A percentile compares a stretch with the other conserved stretches of the same genome.
These are phyloP conservation scores for Hemiscyllium ocellatum DNA, from an alignment of 2,113 vertebrate genomes.

Conservation along the genomic window DNA sequence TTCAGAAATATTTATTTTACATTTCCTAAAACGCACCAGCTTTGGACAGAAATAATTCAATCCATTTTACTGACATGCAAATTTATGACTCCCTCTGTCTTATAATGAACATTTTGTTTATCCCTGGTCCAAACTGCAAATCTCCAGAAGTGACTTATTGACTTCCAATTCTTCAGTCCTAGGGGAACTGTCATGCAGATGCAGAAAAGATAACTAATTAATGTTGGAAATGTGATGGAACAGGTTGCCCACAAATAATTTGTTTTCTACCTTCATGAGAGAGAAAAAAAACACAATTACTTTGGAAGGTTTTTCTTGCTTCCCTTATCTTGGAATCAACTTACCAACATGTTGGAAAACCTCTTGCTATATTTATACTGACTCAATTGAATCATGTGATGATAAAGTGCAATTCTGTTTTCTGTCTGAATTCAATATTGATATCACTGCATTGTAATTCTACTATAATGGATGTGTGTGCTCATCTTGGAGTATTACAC, in stretches of 20 bases:
- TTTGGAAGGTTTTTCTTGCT: neutral
- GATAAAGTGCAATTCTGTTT: neutral
- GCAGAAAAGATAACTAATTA: neutral
- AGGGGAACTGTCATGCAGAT: neutral
- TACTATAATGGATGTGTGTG: neutral
- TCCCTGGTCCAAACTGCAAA: neutral
- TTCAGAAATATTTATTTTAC: slow-evolving; percentile 7
- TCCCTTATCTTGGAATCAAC: slow-evolving; percentile 16
- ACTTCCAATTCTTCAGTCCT: neutral
- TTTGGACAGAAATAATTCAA: neutral
- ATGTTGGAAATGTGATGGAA: slow-evolving; percentile 9
- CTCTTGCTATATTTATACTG: neutral
- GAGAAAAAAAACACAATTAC: neutral
- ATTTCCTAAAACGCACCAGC: neutral
- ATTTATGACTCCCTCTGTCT: neutral
- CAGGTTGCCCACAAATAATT: neutral
- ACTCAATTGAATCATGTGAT: neutral
- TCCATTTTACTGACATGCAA: neutral
- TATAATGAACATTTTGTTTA: neutral
- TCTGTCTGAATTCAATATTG: neutral
- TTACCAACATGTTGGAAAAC: neutral
- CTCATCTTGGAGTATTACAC: neutral
- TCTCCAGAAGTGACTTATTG: slow-evolving; percentile 22
- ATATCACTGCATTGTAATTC: neutral
- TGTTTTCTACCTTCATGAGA: neutral